phyloP scores from a whole-genome alignment of 2,797 vertebrate species.

The Lagocephalus sceleratus region DNA sequence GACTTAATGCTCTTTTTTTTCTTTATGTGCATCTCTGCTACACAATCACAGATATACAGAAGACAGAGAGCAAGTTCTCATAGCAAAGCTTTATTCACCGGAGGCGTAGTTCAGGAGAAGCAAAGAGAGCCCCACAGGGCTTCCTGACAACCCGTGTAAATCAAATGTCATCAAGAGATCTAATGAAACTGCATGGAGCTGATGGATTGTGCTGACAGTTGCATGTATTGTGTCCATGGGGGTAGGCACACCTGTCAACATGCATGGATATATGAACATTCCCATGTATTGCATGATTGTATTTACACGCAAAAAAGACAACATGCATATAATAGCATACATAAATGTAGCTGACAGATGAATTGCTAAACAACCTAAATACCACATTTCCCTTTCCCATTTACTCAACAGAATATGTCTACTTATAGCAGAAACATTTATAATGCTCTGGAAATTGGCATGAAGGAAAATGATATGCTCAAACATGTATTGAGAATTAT shows the following conservation, averaged over 20 bases:
- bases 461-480: neutral
- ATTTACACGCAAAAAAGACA: conserved; percentile 30
- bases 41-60: conserved; percentile 16
- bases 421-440: conserved; percentile 12
- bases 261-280: conserved; percentile 10
- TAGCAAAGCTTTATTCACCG: conserved; percentile 44
- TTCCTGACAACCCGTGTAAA: conserved; percentile 69
- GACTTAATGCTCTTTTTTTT: no score
- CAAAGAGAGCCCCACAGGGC: conserved; percentile 45
- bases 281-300: neutral
- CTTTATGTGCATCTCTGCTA: neutral
- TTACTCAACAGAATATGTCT: conserved; percentile 15
- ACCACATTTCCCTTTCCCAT: conserved; percentile 2
- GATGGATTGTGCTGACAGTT: conserved; percentile 60
- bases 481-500: no score
- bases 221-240: conserved; percentile 27
- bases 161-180: conserved; percentile 68
- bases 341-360: conserved; percentile 42
- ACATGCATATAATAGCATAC: neutral
- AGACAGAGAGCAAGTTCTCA: conserved; percentile 38
- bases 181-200: conserved; percentile 63
- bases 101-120: conserved; percentile 66
- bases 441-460: neutral
- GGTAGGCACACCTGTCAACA: conserved; percentile 10
- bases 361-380: conserved; percentile 38